Evolutionary conservation across 2,797 vertebrate species (phyloP).

Genomic region (Etheostoma perlongum): DNA sequence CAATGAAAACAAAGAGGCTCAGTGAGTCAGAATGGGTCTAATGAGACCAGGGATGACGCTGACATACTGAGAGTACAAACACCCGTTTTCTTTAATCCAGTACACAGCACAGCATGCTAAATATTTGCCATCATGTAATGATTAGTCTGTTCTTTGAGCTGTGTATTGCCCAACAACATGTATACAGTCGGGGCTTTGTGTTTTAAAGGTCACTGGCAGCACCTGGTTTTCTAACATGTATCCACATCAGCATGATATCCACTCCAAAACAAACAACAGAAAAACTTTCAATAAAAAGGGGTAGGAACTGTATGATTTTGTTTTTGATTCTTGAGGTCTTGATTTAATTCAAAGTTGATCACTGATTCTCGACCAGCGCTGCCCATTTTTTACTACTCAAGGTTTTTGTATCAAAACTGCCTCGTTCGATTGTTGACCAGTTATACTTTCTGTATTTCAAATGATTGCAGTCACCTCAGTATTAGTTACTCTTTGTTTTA

Average conservation of each 20-base stretch:
- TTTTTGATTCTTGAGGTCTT: neutral
- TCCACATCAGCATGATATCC: neutral
- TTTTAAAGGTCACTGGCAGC: conserved; percentile 23
- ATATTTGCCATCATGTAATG: neutral
- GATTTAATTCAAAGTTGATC: neutral
- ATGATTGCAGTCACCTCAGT: too few species aligned
- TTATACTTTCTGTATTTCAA: too few species aligned
- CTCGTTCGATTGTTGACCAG: too few species aligned
- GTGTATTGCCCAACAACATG: neutral
- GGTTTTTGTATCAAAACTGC: too few species aligned
- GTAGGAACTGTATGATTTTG: neutral
- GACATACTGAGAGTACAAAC: conserved; percentile 1
- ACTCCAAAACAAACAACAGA: neutral
- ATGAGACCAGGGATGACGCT: neutral
- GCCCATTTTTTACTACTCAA: too few species aligned
- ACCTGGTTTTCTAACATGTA: conserved; percentile 9
- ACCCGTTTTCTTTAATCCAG: neutral
- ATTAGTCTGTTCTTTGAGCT: neutral
- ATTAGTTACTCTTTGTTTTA: too few species aligned
- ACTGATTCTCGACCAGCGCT: too few species aligned
- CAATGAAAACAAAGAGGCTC: neutral
- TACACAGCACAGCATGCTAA: neutral
- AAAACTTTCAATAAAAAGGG: neutral
- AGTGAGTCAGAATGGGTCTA: neutral
- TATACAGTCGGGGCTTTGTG: conserved; percentile 19